Evolutionary conservation across 37 sponge, comb jelly and placozoan genomes (phyloP).

Genomic region (Diacarnus erythraeanus): DNA sequence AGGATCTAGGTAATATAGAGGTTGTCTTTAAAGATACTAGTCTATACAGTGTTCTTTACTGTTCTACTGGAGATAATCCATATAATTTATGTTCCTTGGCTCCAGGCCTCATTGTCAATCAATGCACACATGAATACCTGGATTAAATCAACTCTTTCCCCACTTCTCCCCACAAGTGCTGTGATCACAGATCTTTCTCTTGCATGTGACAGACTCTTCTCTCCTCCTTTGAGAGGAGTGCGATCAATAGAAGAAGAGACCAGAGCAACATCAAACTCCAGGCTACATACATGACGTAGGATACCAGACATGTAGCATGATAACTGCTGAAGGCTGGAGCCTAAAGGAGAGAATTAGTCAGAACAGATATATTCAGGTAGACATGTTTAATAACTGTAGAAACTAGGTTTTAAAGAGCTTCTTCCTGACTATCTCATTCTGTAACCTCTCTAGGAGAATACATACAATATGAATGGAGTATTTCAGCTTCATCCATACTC

Average conservation of each 20-base stretch:
- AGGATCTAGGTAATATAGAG: too few species aligned
- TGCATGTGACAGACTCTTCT: neutral
- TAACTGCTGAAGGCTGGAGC: constrained; percentile 30
- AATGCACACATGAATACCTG: too few species aligned
- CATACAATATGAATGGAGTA: too few species aligned
- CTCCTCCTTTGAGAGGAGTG: neutral
- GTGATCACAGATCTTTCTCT: constrained; percentile 8
- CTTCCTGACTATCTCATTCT: too few species aligned
- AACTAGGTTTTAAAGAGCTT: too few species aligned
- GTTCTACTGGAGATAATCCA: neutral
- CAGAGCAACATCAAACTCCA: constrained; percentile 25
- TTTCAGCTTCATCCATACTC: too few species aligned
- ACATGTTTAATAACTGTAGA: too few species aligned
- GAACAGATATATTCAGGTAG: too few species aligned
- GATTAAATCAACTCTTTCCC: constrained; percentile 37
- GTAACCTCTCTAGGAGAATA: too few species aligned
- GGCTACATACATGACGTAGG: constrained; percentile 29
- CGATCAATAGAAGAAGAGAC: constrained; percentile 2
- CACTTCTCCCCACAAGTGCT: constrained; percentile 35
- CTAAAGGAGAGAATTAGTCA: constrained; percentile 32
- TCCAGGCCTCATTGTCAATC: too few species aligned
- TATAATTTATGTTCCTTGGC: neutral
- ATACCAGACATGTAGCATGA: constrained; percentile 38
- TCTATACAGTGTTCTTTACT: neutral
- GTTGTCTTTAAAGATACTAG: too few species aligned